phyloP scores from a whole-genome alignment of 64 coral and sea anemone species.

The Orbicella faveolata region DNA sequence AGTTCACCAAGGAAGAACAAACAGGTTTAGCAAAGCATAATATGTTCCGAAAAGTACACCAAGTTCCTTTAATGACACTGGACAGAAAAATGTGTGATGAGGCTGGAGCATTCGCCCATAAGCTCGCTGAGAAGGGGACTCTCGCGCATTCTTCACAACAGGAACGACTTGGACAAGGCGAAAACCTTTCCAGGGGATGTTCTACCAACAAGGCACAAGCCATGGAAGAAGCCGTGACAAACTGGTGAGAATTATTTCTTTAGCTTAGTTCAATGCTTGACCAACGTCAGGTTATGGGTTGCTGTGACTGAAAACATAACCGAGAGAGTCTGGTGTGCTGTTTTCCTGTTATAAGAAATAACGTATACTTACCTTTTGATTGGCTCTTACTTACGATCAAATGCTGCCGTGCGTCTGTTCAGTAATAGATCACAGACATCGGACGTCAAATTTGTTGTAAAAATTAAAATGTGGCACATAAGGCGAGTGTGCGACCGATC shows the following conservation, averaged over 20 bases:
- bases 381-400: no score
- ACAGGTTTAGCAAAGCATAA: constrained; percentile 14
- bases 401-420: no score
- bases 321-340: no score
- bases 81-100: constrained; percentile 47
- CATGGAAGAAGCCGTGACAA: constrained; percentile 35
- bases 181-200: constrained; percentile 60
- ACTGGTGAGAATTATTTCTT: constrained; percentile 26
- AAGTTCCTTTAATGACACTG: constrained; percentile 38
- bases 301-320: no score
- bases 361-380: no score
- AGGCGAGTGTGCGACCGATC: no score
- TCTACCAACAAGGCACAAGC: not conserved
- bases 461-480: no score
- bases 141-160: constrained; percentile 6
- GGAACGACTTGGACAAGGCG: constrained; percentile 18
- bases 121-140: not conserved
- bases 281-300: no score
- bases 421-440: no score
- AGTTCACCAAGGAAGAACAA: constrained; percentile 3
- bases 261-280: no score
- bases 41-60: constrained; percentile 4
- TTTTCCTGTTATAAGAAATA: no score
- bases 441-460: no score
- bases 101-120: constrained; percentile 38